Percentiles rank a stretch among this genome's conserved stretches.
Conservation (phyloP, 1,140 invertebrate species). For the Drosophila mauritiana region DNA sequence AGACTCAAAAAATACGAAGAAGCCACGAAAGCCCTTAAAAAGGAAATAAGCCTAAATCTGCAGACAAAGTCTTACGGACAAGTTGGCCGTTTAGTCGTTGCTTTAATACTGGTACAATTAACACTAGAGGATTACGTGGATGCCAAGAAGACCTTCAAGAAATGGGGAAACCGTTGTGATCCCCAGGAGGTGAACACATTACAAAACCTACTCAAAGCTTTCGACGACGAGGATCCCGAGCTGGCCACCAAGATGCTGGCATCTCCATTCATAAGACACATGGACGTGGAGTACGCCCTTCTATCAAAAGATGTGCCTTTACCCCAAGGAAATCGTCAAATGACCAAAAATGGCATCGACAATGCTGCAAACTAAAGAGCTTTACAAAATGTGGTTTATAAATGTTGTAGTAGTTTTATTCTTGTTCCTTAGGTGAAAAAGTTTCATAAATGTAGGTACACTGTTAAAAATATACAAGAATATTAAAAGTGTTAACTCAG, state of each 20-base stretch:
- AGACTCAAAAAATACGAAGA: slow-evolving; percentile 93
- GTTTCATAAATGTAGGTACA: slow-evolving; percentile 1
- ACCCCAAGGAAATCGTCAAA: slow-evolving; percentile 85
- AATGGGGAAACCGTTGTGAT: slow-evolving; percentile 92
- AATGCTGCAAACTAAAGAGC: background rate
- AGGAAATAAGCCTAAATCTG: slow-evolving; percentile 93
- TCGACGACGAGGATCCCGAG: slow-evolving; percentile 95
- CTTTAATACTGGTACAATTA: slow-evolving; percentile 94
- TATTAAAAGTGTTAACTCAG: slow-evolving; percentile 1
- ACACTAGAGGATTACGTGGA: slow-evolving; percentile 96
- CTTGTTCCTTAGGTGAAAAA: background rate
- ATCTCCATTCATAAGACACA: slow-evolving; percentile 95
- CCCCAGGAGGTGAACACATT: slow-evolving; percentile 91
- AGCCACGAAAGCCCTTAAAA: slow-evolving; percentile 93
- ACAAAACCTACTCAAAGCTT: slow-evolving; percentile 93
- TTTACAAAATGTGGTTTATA: background rate
- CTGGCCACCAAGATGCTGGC: slow-evolving; percentile 90
- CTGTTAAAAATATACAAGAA: slow-evolving; percentile 10
- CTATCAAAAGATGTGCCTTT: slow-evolving; percentile 92
- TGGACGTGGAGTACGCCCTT: slow-evolving; percentile 97
- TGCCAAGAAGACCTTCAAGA: slow-evolving; percentile 96
- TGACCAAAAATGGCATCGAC: slow-evolving; percentile 17
- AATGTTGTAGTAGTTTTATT: background rate
- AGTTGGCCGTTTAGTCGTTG: slow-evolving; percentile 93
- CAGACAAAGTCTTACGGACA: slow-evolving; percentile 90